Evolutionary conservation across 2,888 invertebrate genomes (phyloP).

Genomic region (Leptopilina myrica): DNA sequence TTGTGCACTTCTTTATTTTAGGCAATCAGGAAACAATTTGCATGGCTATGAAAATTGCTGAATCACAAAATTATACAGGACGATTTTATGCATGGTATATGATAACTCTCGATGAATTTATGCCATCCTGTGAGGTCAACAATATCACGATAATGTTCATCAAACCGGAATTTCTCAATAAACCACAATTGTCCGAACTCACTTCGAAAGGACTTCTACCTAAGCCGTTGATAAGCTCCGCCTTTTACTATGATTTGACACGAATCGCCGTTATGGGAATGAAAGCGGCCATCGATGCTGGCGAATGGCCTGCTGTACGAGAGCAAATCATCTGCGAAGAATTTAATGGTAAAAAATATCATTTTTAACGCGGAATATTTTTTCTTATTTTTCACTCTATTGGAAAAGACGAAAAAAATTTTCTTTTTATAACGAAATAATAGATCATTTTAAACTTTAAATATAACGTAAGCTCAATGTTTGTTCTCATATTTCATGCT

Average conservation of each 20-base stretch:
- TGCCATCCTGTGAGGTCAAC: slow-evolving; percentile 85
- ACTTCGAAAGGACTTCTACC: slow-evolving; percentile 59
- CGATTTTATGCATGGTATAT: slow-evolving; percentile 93
- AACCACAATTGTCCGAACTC: slow-evolving; percentile 76
- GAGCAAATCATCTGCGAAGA: slow-evolving; percentile 88
- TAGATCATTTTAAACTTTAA: too few relatives aligned
- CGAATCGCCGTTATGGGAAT: slow-evolving; percentile 68
- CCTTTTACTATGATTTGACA: slow-evolving; percentile 91
- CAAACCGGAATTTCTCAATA: slow-evolving; percentile 84
- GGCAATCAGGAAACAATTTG: slow-evolving; percentile 86
- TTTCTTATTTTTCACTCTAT: neutral
- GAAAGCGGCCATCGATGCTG: slow-evolving; percentile 76
- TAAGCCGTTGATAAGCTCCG: slow-evolving; percentile 73
- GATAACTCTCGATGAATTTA: slow-evolving; percentile 86
- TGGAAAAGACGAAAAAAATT: neutral
- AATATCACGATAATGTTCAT: slow-evolving; percentile 88
- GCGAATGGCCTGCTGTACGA: slow-evolving; percentile 86
- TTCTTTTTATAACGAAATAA: too few relatives aligned
- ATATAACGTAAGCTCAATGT: too few relatives aligned
- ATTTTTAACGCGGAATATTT: neutral
- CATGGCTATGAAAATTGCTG: slow-evolving; percentile 83
- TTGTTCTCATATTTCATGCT: too few relatives aligned
- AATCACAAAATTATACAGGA: slow-evolving; percentile 87
- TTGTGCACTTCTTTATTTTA: slow-evolving; percentile 92
- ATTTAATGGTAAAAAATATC: slow-evolving; percentile 79